A percentile compares a stretch with the other conserved stretches of the same genome.
phyloP scores from a whole-genome alignment of 2,888 invertebrate genomes.

The Baronia brevicornis region DNA sequence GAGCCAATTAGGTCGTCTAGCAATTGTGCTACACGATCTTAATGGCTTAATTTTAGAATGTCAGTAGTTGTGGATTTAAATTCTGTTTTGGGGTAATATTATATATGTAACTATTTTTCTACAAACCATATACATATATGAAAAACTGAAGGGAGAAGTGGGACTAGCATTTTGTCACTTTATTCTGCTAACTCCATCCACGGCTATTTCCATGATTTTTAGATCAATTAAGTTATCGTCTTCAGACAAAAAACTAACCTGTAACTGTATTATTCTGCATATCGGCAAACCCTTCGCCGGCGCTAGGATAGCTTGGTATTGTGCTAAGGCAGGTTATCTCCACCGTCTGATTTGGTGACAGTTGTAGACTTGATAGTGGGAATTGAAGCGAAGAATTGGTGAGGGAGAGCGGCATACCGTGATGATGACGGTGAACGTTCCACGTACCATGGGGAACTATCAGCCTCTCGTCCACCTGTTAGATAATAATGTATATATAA shows the following conservation, averaged over 20 bases:
- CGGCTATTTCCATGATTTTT: neutral
- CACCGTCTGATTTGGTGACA: conserved; percentile 80
- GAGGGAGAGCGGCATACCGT: conserved; percentile 53
- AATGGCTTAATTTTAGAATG: no score
- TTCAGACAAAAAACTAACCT: conserved; percentile 67
- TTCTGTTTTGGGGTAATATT: no score
- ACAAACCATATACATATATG: no score
- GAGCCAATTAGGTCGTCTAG: no score
- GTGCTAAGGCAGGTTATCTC: conserved; percentile 86
- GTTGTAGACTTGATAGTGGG: conserved; percentile 81
- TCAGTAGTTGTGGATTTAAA: no score
- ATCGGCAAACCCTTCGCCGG: conserved; percentile 83
- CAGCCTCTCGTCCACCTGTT: conserved; percentile 59
- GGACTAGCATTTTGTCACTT: no score
- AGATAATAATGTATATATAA: conserved; percentile 5
- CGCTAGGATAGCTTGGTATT: conserved; percentile 83
- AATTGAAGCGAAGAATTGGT: conserved; percentile 76
- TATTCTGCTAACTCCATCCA: no score
- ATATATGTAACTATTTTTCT: no score
- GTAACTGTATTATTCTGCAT: conserved; percentile 81
- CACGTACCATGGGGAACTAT: conserved; percentile 59
- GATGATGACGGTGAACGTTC: conserved; percentile 53
- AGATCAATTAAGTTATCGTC: neutral
- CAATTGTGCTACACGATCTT: no score
- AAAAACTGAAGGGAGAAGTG: no score